Evolutionary conservation across 2,797 vertebrate genomes (phyloP).

Genomic region (Syncerus caffer): DNA sequence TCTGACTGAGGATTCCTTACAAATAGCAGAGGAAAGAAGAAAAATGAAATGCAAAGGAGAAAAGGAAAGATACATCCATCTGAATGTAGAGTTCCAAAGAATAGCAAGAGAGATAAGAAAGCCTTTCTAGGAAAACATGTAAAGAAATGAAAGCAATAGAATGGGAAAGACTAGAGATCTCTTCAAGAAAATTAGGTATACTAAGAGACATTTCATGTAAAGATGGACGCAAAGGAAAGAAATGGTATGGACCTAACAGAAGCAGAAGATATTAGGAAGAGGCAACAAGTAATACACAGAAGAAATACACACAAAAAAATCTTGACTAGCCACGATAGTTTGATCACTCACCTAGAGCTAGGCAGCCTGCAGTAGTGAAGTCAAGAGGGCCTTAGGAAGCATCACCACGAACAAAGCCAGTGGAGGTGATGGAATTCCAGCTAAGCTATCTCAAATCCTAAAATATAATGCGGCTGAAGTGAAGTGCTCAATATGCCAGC

Average conservation of each 20-base stretch:
- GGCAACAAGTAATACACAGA: neutral
- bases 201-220: neutral
- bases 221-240: neutral
- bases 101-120: neutral
- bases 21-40: neutral
- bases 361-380: no score
- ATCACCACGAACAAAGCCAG: no score
- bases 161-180: accelerated
- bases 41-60: neutral
- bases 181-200: neutral
- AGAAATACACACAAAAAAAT: neutral
- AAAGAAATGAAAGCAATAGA: neutral
- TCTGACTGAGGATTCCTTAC: neutral
- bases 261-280: neutral
- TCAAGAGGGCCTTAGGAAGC: no score
- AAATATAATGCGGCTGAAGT: no score
- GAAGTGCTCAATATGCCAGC: no score
- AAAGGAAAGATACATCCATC: neutral
- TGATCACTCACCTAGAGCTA: neutral
- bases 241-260: neutral
- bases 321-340: neutral
- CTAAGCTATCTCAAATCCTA: no score
- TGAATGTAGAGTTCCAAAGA: neutral
- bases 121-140: neutral
- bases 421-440: no score